Evolutionary conservation across 2,797 vertebrate genomes (phyloP).

Genomic region (Pterois miles): DNA sequence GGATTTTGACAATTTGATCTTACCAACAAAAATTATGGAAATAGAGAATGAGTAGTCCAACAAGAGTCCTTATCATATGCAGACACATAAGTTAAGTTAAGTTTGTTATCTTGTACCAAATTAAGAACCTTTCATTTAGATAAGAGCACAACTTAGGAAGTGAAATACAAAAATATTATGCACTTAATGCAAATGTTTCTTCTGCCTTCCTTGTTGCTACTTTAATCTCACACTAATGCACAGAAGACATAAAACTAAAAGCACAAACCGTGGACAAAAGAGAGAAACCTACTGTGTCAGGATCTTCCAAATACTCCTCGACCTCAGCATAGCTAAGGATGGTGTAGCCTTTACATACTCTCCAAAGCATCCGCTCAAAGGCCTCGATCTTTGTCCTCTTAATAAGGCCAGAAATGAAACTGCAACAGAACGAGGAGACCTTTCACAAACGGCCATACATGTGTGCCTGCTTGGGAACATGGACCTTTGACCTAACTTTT

Average conservation of each 20-base stretch:
- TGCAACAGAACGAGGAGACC: conserved; percentile 53
- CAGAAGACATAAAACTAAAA: neutral
- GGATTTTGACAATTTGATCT: neutral
- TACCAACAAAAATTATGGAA: neutral
- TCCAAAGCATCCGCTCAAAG: conserved; percentile 97
- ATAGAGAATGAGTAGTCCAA: neutral
- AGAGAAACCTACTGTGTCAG: conserved; percentile 86
- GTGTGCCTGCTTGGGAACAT: neutral
- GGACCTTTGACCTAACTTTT: neutral
- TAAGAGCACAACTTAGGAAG: neutral
- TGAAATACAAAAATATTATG: neutral
- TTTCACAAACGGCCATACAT: neutral
- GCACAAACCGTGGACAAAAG: neutral
- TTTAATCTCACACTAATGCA: neutral
- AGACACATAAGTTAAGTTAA: neutral
- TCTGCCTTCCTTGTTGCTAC: neutral
- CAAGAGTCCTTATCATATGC: neutral
- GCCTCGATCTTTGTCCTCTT: conserved; percentile 91
- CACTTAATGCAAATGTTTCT: neutral
- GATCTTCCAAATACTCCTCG: conserved; percentile 89
- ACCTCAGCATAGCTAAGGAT: conserved; percentile 93
- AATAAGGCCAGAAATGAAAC: conserved; percentile 95
- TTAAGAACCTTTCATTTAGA: neutral
- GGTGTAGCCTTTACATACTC: conserved; percentile 95
- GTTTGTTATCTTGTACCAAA: conserved; percentile 11